Evolutionary conservation across 2,113 vertebrate species (phyloP).

Genomic region (Brevimyrus niger): DNA sequence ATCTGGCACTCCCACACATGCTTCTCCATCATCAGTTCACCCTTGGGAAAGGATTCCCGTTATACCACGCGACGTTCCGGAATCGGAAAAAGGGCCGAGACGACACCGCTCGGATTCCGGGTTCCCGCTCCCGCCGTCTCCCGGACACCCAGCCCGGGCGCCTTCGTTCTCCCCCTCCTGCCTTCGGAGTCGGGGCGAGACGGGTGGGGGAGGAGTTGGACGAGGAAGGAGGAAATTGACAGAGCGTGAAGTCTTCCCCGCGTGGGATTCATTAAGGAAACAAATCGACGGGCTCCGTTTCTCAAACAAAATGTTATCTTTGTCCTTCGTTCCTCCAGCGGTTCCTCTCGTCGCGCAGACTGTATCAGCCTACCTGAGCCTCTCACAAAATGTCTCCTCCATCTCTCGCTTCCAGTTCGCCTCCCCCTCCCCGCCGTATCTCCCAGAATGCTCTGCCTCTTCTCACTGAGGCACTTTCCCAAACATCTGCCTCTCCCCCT

Average conservation of each 20-base stretch:
- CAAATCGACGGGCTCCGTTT: neutral
- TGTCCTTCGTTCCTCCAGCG: neutral
- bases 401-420: neutral
- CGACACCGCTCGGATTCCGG: neutral
- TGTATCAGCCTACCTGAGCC: neutral
- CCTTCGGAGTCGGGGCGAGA: neutral
- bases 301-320: slow-evolving; percentile 1
- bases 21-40: neutral
- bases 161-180: neutral
- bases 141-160: neutral
- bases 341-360: neutral
- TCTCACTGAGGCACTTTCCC: neutral
- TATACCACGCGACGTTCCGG: neutral
- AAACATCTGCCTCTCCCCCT: neutral
- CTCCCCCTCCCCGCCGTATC: neutral
- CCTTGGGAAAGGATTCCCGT: neutral
- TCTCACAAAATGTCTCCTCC: neutral
- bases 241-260: neutral
- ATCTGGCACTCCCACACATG: neutral
- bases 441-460: neutral
- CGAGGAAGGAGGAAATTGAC: neutral
- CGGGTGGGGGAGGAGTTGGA: neutral
- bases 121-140: neutral
- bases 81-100: neutral
- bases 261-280: slow-evolving; percentile 7